Evolutionary conservation across 2,113 vertebrate genomes (phyloP), one percentile per base, ranked within the genome.

Genomic region (Rousettus leschenaultii): DNA sequence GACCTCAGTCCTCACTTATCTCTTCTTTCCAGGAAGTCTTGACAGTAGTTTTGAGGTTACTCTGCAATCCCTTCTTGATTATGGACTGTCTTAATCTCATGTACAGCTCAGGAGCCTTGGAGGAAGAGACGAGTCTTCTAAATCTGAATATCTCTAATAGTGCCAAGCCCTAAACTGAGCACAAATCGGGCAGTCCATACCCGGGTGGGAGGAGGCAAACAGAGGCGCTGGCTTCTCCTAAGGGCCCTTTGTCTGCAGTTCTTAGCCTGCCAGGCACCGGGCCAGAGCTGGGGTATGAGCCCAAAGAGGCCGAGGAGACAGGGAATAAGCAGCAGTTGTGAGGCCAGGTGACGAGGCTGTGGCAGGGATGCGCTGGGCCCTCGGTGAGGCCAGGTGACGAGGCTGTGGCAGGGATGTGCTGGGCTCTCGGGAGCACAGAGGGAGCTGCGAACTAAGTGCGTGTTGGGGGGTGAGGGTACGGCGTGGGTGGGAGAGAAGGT

Each of bases 391-490:
- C n/a, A n/a, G n/a, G 33, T 65, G 16, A 14, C 6, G 0, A 82
- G 86, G 35, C 94, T 57, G 14, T 5, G 22, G 1, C 9, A 51
- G 30, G 65, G 2, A 4, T 4, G 24, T 26, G 2, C 75, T 61
- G 55, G 38, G 16, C 15, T 68, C 55, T 38, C 14, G 18, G n/a
- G 30, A 35, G 30, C 43, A 53, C 92, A 75, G 6, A 55, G 74
- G 26, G 26, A 15, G 28, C 12, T 16, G 21, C 3, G 15, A 51
- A 22, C 16, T 33, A 7, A 63, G 57, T 83, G 21, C 71, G 21
- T 63, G 5, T 1, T 19, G n/a, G 38, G 30, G 5, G 48, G 14
- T 8, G 6, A 4, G 12, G 26, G 55, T 10, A 13, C 0, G 30
- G 51, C 33, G 19, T 30, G 43, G 55, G 43, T 66, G 43, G 4